Evolutionary conservation across 2,797 vertebrate genomes (phyloP), one percentile per base, ranked within the genome.

Genomic region (Heterohyrax brucei): DNA sequence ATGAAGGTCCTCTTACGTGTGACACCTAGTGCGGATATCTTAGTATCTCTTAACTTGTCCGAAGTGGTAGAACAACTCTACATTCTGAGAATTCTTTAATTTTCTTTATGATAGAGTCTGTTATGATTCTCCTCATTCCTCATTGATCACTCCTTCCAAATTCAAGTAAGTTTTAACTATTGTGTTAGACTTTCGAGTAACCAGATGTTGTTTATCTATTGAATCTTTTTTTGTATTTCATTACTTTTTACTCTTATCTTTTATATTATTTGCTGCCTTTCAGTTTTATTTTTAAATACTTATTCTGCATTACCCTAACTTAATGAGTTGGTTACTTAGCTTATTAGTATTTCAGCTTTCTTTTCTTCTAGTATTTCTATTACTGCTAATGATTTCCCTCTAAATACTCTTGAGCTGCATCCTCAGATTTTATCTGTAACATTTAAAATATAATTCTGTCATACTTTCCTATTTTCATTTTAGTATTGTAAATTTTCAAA

Each of bases 381-480:
- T 21, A 68, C 24, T 73, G 21, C 19, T 89, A 46, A 68, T n/a
- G n/a, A 76, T 72, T 78, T 87, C 22, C 19, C 18, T 76, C 28
- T 94, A 84, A 81, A 28, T 62, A 62, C 7, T 21, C 10, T 56
- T 85, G 22, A 77, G 24, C 28, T 84, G 39, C 14, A 8, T n/a
- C 22, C 22, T 91, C n/a, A 26, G 89, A 93, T 33, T 39, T 87
- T 59, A 80, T 68, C 26, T 70, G 8, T 13, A 61, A 8, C 28
- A 88, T 84, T 62, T 92, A 75, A 87, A n/a, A 61, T 78, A 82
- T 92, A 93, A 93, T 64, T 93, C 2, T 3, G 76, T 50, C 85
- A 22, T 73, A 70, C 72, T 86, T 91, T 66, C 46, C 75, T 33
- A 53, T 44, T 78, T 89, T 88, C n/a, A 95, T 50, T 91, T 93